Evolutionary conservation across 2,113 vertebrate genomes (phyloP), one percentile per base, ranked within the genome.

Genomic region (Misgurnus mizolepis): DNA sequence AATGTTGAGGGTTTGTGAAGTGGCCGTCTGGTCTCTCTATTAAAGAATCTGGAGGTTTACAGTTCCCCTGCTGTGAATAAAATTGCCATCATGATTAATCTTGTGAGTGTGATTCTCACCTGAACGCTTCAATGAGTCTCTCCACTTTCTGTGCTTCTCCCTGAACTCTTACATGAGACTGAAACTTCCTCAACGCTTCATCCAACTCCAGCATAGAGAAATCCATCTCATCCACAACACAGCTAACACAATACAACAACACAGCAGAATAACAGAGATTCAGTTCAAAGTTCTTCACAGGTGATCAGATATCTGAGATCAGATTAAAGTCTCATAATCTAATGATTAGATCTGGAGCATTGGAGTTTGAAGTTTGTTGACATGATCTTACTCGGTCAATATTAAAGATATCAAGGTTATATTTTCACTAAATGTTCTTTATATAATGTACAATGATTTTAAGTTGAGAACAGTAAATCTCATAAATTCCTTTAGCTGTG

Each of bases 91-190:
- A 22, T 22, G 22, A 34, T 56, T 70, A 53, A 34, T 39, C 67
- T 34, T 45, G 6, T 27, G 17, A 41, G 10, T 55, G 18, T 15
- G 43, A 67, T 65, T 80, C 89, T 90, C 83, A 99, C 98, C 98
- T 99, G 92, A 99, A 99, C 17, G 98, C 97, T 89, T 99, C 98
- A n/a, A 99, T 99, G 84, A 99, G 95, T 84, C 98, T 90, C 87
- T 99, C 98, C n/a, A 99, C 98, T 91, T 99, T 99, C 91, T 99
- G 98, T 0, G 97, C 98, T 78, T 99, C 98, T 4, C 98, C 98
- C 83, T 99, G 98, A 66, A 99, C 97, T 0, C 97, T 95, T 79
- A 99, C 98, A 79, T 99, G 98, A 0, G 98, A 96, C 92, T 99
- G 98, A 89, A 99, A 99, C 89, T 98, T 99, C 80, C 98, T 87